Evolutionary conservation across 2,113 vertebrate genomes (phyloP), one percentile per base, ranked within the genome.

Genomic region (Austrofundulus limnaeus): DNA sequence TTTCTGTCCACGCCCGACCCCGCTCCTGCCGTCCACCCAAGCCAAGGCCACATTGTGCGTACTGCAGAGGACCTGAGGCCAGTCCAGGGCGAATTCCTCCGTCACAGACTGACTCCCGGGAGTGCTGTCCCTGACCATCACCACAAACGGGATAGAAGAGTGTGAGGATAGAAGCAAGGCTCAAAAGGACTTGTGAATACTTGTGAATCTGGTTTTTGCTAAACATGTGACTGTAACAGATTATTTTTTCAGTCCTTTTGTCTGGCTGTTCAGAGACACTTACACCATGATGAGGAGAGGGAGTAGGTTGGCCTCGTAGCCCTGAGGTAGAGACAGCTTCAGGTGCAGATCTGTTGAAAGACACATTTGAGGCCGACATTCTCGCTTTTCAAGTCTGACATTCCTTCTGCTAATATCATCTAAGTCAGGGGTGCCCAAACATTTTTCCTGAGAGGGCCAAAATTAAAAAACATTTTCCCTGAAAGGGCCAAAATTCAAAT

Each of bases 281-380:
- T 88, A 94, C 93, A 94, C 85, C 64, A 93, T 88, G 70, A 94
- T 31, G 49, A 94, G 89, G 20, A 94, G 89, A 11, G 93, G 92
- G 62, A 89, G 89, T 47, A 92, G 78, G 78, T 87, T 89, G 66
- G 86, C 81, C 75, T 93, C 90, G 11, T 91, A 92, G 20, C 88
- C 89, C 59, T 78, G 86, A 57, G 93, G 93, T 46, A 94, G 72
- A 58, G 88, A 90, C 37, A 94, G 71, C 58, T 92, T 93, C 78
- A 94, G 71, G 81, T 93, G 84, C 24, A 94, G 78, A 50, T 93
- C 93, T 94, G 64, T 54, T 21, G 21, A 82, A 51, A 3, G n/a
- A 21, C 20, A 54, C 13, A 16, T 17, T 13, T 46, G 9, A 7
- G 19, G 6, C 17, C 20, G 31, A 34, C 9, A 2, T 8, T 34